Percentiles rank a stretch among this genome's conserved stretches.
phyloP scores from a whole-genome alignment of 2,113 vertebrate species.

The Podarcis muralis region DNA sequence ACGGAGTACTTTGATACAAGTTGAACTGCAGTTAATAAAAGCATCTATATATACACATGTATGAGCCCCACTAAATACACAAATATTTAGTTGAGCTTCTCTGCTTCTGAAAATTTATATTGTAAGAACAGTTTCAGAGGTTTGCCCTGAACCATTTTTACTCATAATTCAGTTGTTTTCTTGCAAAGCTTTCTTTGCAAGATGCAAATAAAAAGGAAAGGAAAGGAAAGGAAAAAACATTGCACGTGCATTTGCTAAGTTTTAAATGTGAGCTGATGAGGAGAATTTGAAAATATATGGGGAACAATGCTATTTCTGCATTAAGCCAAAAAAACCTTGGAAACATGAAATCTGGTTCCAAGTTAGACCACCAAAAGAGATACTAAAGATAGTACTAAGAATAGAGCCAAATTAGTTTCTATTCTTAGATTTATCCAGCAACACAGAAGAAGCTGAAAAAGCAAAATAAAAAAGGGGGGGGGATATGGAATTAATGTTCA shows the following conservation, averaged over 20 bases:
- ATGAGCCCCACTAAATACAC: neutral
- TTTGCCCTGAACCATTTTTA: neutral
- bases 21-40: neutral
- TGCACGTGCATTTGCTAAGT: conserved; percentile 45
- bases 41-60: no score
- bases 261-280: conserved; percentile 36
- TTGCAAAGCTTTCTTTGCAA: neutral
- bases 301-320: conserved; percentile 59
- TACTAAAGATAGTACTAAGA: conserved; percentile 63
- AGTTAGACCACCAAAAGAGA: conserved; percentile 66
- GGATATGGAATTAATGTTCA: neutral
- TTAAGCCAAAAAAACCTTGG: conserved; percentile 52
- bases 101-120: neutral
- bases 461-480: conserved; percentile 1
- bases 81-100: neutral
- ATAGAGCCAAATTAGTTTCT: conserved; percentile 55
- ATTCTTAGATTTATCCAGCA: conserved; percentile 51
- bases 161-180: neutral
- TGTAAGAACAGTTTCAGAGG: neutral
- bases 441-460: conserved; percentile 33
- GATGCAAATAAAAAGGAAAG: neutral
- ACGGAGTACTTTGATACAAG: neutral
- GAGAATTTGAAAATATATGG: conserved; percentile 50
- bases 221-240: conserved; percentile 18
- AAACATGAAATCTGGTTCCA: conserved; percentile 64